Base-by-base conservation (phyloP, 2,888 invertebrate species). In the Isotomurus palustris region DNA sequence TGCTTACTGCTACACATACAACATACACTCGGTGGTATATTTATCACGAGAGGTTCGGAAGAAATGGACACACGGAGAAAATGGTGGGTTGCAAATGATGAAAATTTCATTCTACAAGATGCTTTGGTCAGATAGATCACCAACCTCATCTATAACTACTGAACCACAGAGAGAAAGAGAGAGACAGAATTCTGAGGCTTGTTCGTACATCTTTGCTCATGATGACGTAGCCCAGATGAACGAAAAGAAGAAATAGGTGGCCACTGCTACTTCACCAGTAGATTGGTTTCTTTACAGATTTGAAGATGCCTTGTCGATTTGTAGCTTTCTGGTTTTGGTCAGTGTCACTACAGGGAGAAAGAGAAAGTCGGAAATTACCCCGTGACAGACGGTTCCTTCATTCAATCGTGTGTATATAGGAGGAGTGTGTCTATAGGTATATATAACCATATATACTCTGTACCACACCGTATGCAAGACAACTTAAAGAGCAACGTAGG, bases 331-430 rank as follows among this genome's bases (percentile, higher is more conserved):
- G 28, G 14, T 4, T 43, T 5, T 14, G 17, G 32, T 32, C 32
- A 8, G n/a, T 32, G 32, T 32, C n/a, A n/a, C n/a, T 40, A 28
- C 44, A 44, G 12, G 25, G 14, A 32, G 12, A 45, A 43, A 8
- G 45, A 27, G 53, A 49, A 43, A 51, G 51, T 58, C 60, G 62
- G 60, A 67, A 65, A 65, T 67, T 63, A 67, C 67, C 64, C 61
- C 53, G 48, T 61, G 62, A 64, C 60, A 68, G 65, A 65, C 62
- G 64, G 61, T 44, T 24, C 25, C 40, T 52, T 59, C 43, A 36
- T 14, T 41, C 29, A 29, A 17, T 14, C n/a, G 40, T 24, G 38
- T 40, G 40, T 50, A 35, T 47, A 58, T 51, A 60, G 51, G 48
- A 52, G 57, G 52, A 10, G 12, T 8, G 12, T 12, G 6, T 17